Base-by-base conservation (phyloP, 2,888 invertebrate species). In the Megaustenia siamemsis region DNA sequence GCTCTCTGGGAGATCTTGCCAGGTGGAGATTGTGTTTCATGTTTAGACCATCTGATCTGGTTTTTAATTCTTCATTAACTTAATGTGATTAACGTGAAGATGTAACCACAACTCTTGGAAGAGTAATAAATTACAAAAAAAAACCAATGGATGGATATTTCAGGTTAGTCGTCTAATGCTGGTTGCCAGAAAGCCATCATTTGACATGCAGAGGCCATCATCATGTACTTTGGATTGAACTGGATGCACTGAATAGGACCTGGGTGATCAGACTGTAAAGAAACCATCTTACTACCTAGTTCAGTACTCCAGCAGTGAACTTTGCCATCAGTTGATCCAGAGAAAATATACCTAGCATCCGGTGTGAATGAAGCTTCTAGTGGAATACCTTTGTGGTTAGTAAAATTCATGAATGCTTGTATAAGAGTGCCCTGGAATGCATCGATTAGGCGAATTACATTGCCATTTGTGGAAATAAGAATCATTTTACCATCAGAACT, bases 261-360 rank as follows among this genome's bases (percentile, higher is more conserved):
- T 1, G 98, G 97, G 94, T 99, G 98, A 93, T 98, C 98, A 97
- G 94, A 97, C 97, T 73, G 97, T 96, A 94, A 89, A 24, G 92
- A 89, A 60, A 93, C 92, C 86, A 95, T 94, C 95, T 98, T 98
- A 90, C 96, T 97, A 1, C 99, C 99, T 0, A 97, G 98, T 93
- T 98, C 98, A 8, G 98, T 98, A 95, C 98, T 98, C 99, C 99
- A 99, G 32, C 98, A 97, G 94, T 99, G 98, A 24, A 99, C 97
- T 88, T 97, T 95, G 0, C 99, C 98, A 95, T 99, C 99, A 21
- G 98, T 98, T 38, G 99, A 99, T 12, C 99, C 99, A 93, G 98
- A 98, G 94, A 99, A 98, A 86, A 99, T 97, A 94, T 98, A 99
- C 94, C 99, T 98, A 0, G 99, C 99, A 94, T 99, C 99, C 0